phyloP scores from a whole-genome alignment of 2,888 invertebrate species.

The Cancer borealis region DNA sequence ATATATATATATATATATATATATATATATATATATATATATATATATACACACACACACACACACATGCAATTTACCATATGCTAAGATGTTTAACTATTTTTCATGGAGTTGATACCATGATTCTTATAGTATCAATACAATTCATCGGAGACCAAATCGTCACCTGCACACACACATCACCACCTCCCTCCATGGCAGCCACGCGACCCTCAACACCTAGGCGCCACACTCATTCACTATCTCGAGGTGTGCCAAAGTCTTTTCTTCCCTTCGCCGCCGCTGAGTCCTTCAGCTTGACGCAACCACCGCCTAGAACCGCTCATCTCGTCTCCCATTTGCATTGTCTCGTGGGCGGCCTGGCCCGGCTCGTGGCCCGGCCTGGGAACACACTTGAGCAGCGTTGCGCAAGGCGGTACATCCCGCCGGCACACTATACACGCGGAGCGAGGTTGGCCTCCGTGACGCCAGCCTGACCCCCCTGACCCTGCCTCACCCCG shows the following conservation, averaged over 20 bases:
- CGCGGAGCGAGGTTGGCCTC: slow-evolving; percentile 48
- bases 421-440: slow-evolving; percentile 54
- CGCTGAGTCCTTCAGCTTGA: not conserved
- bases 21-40: slow-evolving; percentile 43
- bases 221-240: not conserved
- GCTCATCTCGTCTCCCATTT: slow-evolving; percentile 7
- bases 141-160: not conserved
- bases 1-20: slow-evolving; percentile 40
- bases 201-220: not conserved
- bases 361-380: slow-evolving; percentile 44
- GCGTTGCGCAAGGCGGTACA: slow-evolving; percentile 62
- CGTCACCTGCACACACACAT: not conserved
- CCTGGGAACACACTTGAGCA: slow-evolving; percentile 53
- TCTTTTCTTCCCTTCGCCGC: not conserved
- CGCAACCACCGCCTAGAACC: slow-evolving; percentile 26
- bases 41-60: slow-evolving; percentile 48
- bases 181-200: not conserved
- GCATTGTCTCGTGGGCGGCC: slow-evolving; percentile 40
- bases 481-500: slow-evolving; percentile 35
- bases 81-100: no score
- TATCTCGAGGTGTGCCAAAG: not conserved
- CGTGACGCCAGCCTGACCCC: slow-evolving; percentile 61
- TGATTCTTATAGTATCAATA: not conserved
- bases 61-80: slow-evolving; percentile 8
- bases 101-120: no score